Base-by-base conservation (phyloP, 2,113 vertebrate species). In the Tiliqua scincoides region DNA sequence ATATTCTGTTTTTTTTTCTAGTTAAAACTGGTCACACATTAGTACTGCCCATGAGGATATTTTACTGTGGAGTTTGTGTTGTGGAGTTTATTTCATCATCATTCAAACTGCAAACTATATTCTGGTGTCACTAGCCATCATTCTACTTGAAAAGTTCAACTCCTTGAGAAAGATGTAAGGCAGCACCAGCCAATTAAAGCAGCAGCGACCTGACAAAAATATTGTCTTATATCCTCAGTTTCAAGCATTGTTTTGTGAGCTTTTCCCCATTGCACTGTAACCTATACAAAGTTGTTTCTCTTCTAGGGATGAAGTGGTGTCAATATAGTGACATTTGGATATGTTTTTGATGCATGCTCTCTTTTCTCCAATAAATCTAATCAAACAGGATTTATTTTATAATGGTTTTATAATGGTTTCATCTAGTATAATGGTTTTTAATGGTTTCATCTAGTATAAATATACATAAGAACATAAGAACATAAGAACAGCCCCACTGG, bases 271-370 rank as follows among this genome's bases (percentile, higher is more conserved):
- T 86, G 84, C 85, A 91, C 0, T 0, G 81, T 57, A 91, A 87
- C 80, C 83, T 17, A 91, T 85, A 93, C 27, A 76, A 40, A 85
- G 74, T 81, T 86, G 89, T 91, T 88, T 92, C 91, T 76, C 59
- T 4, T 1, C 80, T 0, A 0, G 83, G 75, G 74, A 89, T 89
- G 86, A 94, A 94, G 81, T 71, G 18, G 25, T 92, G 91, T 93
- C 93, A 94, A 91, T 92, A 91, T 40, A 83, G 63, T 85, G 85
- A 86, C 85, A 91, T 91, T 93, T 92, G 90, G 79, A 88, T 78
- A 85, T 76, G 83, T 79, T 91, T 95, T 80, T 92, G 73, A 92
- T 92, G 89, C 89, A 20, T 63, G 14, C 27, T 79, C 54, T 48
- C 21, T 48, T 79, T 85, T 90, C 86, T 86, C 71, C 82, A 86